phyloP scores from a whole-genome alignment of 2,888 invertebrate species.

The Leptura quadrifasciata region DNA sequence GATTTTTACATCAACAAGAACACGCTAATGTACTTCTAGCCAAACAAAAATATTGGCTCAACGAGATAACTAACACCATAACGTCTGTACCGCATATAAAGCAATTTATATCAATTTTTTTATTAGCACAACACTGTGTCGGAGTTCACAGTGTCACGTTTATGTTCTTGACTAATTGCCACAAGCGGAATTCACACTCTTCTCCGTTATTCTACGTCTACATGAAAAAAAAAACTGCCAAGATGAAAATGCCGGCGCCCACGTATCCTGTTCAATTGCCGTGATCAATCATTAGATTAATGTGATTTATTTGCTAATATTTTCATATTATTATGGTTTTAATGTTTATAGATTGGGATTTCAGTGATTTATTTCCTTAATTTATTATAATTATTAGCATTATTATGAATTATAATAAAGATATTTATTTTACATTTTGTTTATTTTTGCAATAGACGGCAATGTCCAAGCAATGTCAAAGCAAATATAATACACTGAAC shows the following conservation, averaged over 20 bases:
- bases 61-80: constrained; percentile 71
- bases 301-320: constrained; percentile 23
- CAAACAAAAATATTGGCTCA: constrained; percentile 67
- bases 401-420: constrained; percentile 31
- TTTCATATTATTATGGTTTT: constrained; percentile 27
- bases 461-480: background rate
- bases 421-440: constrained; percentile 26
- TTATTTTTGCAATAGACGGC: constrained; percentile 2
- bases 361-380: constrained; percentile 28
- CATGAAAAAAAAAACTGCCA: constrained; percentile 9
- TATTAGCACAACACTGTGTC: constrained; percentile 55
- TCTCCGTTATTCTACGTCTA: constrained; percentile 36
- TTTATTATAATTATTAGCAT: constrained; percentile 15
- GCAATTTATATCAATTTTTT: constrained; percentile 66
- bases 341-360: constrained; percentile 21
- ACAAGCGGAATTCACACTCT: constrained; percentile 33
- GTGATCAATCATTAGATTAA: constrained; percentile 38
- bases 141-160: constrained; percentile 67
- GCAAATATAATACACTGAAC: background rate
- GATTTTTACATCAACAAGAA: constrained; percentile 67
- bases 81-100: constrained; percentile 67
- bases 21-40: constrained; percentile 71
- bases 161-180: constrained; percentile 65
- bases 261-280: constrained; percentile 32
- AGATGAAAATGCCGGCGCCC: constrained; percentile 16